Percentiles rank a stretch among this genome's conserved stretches.
Conservation (phyloP, 2,888 invertebrate genomes). For the Chalcosyrphus nemorum region DNA sequence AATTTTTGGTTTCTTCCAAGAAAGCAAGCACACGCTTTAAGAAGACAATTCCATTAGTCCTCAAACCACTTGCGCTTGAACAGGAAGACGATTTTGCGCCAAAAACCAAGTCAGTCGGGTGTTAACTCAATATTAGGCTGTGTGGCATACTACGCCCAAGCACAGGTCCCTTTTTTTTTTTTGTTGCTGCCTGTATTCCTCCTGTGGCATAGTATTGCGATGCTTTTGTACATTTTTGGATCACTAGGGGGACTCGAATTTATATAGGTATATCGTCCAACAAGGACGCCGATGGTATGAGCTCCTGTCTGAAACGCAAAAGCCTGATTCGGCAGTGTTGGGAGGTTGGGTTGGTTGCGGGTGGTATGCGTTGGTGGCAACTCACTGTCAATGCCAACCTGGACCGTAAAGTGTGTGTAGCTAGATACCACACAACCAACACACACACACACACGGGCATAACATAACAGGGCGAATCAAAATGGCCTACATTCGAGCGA, state of each 20-base stretch:
- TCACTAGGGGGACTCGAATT: slow-evolving; percentile 58
- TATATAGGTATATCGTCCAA: slow-evolving; percentile 68
- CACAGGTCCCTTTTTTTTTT: slow-evolving; percentile 31
- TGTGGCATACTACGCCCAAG: slow-evolving; percentile 70
- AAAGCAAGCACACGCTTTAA: slow-evolving; percentile 51
- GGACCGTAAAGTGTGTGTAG: neutral
- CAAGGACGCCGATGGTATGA: slow-evolving; percentile 42
- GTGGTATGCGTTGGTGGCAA: slow-evolving; percentile 1
- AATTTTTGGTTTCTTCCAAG: slow-evolving; percentile 56
- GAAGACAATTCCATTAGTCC: slow-evolving; percentile 63
- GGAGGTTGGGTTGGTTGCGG: too few species aligned
- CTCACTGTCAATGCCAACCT: slow-evolving; percentile 23
- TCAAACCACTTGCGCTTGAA: slow-evolving; percentile 24
- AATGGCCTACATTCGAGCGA: slow-evolving; percentile 74
- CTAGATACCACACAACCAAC: slow-evolving; percentile 30
- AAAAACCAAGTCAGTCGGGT: slow-evolving; percentile 76
- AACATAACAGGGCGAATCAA: slow-evolving; percentile 70
- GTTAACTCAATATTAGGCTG: slow-evolving; percentile 74
- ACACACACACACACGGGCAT: slow-evolving; percentile 28
- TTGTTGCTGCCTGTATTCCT: slow-evolving; percentile 5
- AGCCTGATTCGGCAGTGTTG: slow-evolving; percentile 43
- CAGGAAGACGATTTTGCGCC: slow-evolving; percentile 68
- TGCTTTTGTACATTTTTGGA: slow-evolving; percentile 48
- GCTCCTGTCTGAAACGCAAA: slow-evolving; percentile 59
- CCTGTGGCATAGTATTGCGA: slow-evolving; percentile 5